phyloP scores from a whole-genome alignment of 1,140 invertebrate genomes.

The Samia ricini region DNA sequence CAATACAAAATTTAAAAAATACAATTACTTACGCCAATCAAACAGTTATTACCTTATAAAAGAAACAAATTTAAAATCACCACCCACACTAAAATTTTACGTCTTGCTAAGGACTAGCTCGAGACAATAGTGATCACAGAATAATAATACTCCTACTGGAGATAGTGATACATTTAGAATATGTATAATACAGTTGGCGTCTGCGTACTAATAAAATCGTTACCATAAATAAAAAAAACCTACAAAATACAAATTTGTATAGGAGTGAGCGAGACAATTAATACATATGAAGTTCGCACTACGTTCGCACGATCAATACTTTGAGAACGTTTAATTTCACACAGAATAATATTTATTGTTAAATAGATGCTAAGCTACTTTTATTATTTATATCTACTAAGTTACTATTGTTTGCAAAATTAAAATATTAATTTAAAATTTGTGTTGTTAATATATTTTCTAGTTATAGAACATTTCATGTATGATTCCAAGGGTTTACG shows the following conservation, averaged over 20 bases:
- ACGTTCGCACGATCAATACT: not conserved
- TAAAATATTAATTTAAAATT: too few species aligned
- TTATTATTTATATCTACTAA: not conserved
- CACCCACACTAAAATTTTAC: not conserved
- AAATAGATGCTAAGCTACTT: not conserved
- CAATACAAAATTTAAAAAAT: not conserved
- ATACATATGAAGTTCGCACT: not conserved
- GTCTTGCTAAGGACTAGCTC: too few species aligned
- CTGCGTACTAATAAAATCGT: not conserved
- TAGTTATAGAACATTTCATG: too few species aligned
- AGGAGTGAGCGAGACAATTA: not conserved
- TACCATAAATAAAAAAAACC: conserved; percentile 1
- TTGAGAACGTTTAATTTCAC: not conserved
- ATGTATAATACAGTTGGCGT: not conserved
- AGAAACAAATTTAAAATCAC: not conserved
- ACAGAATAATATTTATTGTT: not conserved
- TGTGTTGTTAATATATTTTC: too few species aligned
- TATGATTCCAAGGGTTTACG: too few species aligned
- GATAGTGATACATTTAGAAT: too few species aligned
- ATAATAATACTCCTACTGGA: too few species aligned
- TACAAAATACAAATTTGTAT: not conserved
- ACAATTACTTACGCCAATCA: conserved; percentile 2
- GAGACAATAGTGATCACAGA: too few species aligned
- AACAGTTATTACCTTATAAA: not conserved
- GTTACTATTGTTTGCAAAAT: too few species aligned